Evolutionary conservation across 2,797 vertebrate genomes (phyloP), one percentile per base, ranked within the genome.

Genomic region (Megaceryle alcyon): DNA sequence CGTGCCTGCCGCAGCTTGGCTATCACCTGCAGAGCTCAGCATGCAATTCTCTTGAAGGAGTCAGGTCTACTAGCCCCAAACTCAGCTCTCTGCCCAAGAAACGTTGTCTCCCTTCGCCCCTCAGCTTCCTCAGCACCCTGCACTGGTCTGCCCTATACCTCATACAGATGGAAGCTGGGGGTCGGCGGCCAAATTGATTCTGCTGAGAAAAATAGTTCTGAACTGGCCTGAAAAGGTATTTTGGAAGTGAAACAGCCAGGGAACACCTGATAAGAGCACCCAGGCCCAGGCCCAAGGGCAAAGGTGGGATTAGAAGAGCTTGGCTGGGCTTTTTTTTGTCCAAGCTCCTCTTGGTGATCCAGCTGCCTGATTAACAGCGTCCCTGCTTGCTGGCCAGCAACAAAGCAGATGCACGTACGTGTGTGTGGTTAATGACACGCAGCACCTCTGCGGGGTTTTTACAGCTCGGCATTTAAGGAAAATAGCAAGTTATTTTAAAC

Each of bases 191-290:
- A 56, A 65, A 60, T 35, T 26, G 41, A 18, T 46, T 68, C 41
- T 89, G 75, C 81, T 64, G 59, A 82, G 48, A 70, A 82, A 25
- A 35, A 9, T 14, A 44, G 10, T 33, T 88, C 23, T 56, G 43
- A 95, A 64, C n/a, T 35, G 93, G 72, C 69, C 70, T 68, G 77
- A 23, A 76, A 88, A 84, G 77, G 28, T 56, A 77, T 95, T 77
- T 90, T 0, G 0, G 43, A 81, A 73, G 44, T 12, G 29, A 35
- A 80, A 76, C 0, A 0, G 26, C 49, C 51, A 31, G 5, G 39
- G 60, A 88, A 60, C 0, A 0, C 9, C 54, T 66, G 65, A 35
- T 44, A 76, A 72, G n/a, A 88, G 78, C 46, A 82, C 7, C 20
- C 54, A 86, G 73, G 66, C 78, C 86, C 33, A 44, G 79, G 49